Percentiles rank a stretch among this genome's conserved stretches.
Evolutionary conservation across 2,888 invertebrate genomes (phyloP).

Genomic region (Ypsolopha sequella): DNA sequence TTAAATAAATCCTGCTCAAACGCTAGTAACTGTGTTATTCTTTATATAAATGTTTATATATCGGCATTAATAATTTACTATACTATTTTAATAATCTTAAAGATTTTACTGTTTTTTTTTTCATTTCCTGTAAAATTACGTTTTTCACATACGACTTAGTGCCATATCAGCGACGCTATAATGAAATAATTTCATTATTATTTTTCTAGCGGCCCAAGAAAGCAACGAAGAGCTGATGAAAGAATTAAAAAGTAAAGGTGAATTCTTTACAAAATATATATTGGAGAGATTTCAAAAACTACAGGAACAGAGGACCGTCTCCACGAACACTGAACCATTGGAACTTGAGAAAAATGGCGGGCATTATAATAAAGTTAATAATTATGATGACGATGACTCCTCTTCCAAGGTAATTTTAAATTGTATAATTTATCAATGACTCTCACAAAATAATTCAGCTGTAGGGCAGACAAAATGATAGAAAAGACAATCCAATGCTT

Average conservation of each 20-base stretch:
- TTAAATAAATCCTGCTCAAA: too few relatives aligned
- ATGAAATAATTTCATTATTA: too few relatives aligned
- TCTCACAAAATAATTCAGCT: too few relatives aligned
- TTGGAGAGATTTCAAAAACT: slow-evolving; percentile 60
- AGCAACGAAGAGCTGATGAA: slow-evolving; percentile 70
- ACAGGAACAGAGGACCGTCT: slow-evolving; percentile 36
- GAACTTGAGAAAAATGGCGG: background rate
- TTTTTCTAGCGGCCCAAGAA: slow-evolving; percentile 50
- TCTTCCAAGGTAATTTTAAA: background rate
- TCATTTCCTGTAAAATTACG: too few relatives aligned
- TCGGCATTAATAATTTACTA: too few relatives aligned
- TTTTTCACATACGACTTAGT: too few relatives aligned
- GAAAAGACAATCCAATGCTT: background rate
- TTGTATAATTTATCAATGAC: background rate
- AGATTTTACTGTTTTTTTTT: too few relatives aligned
- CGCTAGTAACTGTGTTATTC: too few relatives aligned
- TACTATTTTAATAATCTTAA: too few relatives aligned
- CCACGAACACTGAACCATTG: slow-evolving; percentile 31
- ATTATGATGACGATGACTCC: background rate
- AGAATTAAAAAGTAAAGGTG: slow-evolving; percentile 73
- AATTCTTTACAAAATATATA: slow-evolving; percentile 75
- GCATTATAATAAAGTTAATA: background rate
- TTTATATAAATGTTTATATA: too few relatives aligned
- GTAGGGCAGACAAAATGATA: background rate
- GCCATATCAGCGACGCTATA: background rate